A percentile compares a stretch with the other conserved stretches of the same genome.
phyloP scores from a whole-genome alignment of 2,113 vertebrate genomes.

The Tylochromis polylepis region DNA sequence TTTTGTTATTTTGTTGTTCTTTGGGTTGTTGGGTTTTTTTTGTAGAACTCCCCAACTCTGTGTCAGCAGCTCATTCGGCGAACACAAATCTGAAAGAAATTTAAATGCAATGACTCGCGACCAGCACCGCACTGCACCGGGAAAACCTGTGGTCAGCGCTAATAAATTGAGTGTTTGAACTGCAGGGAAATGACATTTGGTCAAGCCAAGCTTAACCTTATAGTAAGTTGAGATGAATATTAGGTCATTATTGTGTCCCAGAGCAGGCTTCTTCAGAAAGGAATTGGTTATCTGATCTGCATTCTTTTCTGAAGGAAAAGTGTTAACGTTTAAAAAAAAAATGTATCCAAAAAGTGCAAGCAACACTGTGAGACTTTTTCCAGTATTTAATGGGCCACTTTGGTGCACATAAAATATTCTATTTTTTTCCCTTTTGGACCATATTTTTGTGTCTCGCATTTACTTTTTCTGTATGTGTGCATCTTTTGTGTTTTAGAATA shows the following conservation, averaged over 20 bases:
- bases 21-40: accelerated
- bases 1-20: background rate
- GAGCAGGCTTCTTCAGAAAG: background rate
- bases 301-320: background rate
- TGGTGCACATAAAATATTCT: background rate
- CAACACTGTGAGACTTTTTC: background rate
- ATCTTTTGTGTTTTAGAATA: background rate
- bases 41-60: background rate
- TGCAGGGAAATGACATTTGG: background rate
- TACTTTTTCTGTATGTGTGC: background rate
- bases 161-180: background rate
- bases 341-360: background rate
- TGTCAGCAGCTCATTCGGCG: background rate
- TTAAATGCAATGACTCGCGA: background rate
- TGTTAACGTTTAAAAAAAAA: background rate
- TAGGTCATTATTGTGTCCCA: background rate
- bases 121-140: background rate
- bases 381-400: background rate
- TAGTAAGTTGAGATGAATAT: background rate
- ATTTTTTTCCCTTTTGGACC: background rate
- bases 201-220: background rate
- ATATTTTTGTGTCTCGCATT: background rate
- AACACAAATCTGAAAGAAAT: background rate
- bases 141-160: background rate
- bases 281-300: background rate